These are phyloP conservation scores for Ichneumoninae sp. DNA, from an alignment of 2,888 invertebrate genomes.

Conservation along the genomic window DNA sequence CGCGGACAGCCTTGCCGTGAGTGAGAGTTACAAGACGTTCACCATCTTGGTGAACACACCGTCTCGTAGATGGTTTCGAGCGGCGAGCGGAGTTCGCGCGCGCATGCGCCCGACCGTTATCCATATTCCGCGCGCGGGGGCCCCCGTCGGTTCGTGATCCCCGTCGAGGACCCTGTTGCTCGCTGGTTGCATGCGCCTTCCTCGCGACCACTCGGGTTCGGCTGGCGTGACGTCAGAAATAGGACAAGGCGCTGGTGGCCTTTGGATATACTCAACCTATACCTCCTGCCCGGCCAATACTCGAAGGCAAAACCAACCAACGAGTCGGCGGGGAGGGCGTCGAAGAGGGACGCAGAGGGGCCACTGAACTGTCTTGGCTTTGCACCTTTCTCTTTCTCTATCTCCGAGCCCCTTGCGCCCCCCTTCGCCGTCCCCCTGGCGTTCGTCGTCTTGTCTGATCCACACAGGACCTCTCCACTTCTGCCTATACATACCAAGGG, in stretches of 20 bases:
- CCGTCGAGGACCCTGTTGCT: slow-evolving; percentile 34
- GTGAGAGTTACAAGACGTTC: slow-evolving; percentile 81
- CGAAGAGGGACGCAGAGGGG: slow-evolving; percentile 70
- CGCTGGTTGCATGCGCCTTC: slow-evolving; percentile 14
- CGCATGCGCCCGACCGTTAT: slow-evolving; percentile 67
- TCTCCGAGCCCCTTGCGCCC: slow-evolving; percentile 32
- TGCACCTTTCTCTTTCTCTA: slow-evolving; percentile 46
- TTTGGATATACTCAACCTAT: slow-evolving; percentile 71
- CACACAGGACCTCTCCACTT: slow-evolving; percentile 59
- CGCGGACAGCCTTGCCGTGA: slow-evolving; percentile 75
- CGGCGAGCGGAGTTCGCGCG: slow-evolving; percentile 72
- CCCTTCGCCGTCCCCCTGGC: slow-evolving; percentile 32
- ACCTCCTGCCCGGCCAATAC: slow-evolving; percentile 25
- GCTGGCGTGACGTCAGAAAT: slow-evolving; percentile 80
- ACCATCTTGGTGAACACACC: slow-evolving; percentile 78
- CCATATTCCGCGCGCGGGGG: slow-evolving; percentile 43
- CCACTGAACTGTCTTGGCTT: slow-evolving; percentile 78
- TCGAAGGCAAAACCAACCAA: slow-evolving; percentile 42
- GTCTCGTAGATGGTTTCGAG: slow-evolving; percentile 49
- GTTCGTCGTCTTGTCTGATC: slow-evolving; percentile 63
- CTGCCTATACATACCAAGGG: slow-evolving; percentile 10
- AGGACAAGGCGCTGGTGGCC: slow-evolving; percentile 82
- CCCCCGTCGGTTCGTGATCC: slow-evolving; percentile 23
- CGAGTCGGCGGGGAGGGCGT: slow-evolving; percentile 44
- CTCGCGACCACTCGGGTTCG: slow-evolving; percentile 61